A percentile compares a stretch with the other conserved stretches of the same genome.
phyloP scores from a whole-genome alignment of 2,888 invertebrate species.

The Lagria hirta region DNA sequence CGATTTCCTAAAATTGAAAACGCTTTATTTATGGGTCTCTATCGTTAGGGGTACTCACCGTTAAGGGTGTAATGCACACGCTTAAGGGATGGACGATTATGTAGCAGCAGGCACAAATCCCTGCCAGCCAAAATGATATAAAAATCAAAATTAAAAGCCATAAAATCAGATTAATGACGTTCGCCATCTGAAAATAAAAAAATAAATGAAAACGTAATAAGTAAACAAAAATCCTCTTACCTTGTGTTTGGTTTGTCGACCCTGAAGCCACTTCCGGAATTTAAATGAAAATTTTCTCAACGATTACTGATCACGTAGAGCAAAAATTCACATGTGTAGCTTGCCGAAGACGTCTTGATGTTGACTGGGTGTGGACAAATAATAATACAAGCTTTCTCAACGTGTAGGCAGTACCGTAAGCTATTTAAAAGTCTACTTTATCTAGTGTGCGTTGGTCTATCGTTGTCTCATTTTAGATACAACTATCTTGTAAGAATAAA shows the following conservation, averaged over 20 bases:
- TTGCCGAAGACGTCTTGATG: neutral
- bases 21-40: slow-evolving; percentile 1
- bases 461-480: slow-evolving; percentile 9
- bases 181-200: slow-evolving; percentile 59
- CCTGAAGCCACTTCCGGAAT: too few species aligned
- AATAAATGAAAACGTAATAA: neutral
- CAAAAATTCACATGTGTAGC: neutral
- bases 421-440: slow-evolving; percentile 26
- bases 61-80: slow-evolving; percentile 67
- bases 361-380: too few species aligned
- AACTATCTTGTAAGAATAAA: slow-evolving; percentile 1
- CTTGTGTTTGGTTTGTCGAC: too few species aligned
- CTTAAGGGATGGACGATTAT: slow-evolving; percentile 68
- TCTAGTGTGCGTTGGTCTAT: slow-evolving; percentile 21
- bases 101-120: slow-evolving; percentile 68
- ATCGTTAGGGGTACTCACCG: slow-evolving; percentile 60
- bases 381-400: slow-evolving; percentile 1
- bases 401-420: slow-evolving; percentile 30
- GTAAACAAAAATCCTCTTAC: neutral
- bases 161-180: slow-evolving; percentile 66
- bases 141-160: slow-evolving; percentile 73
- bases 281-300: too few species aligned
- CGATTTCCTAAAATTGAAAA: slow-evolving; percentile 64
- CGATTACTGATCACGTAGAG: too few species aligned
- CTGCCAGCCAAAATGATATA: slow-evolving; percentile 67